phyloP scores from a whole-genome alignment of 1,140 invertebrate genomes.

The Pachyrhynchus sulphureomaculatus region DNA sequence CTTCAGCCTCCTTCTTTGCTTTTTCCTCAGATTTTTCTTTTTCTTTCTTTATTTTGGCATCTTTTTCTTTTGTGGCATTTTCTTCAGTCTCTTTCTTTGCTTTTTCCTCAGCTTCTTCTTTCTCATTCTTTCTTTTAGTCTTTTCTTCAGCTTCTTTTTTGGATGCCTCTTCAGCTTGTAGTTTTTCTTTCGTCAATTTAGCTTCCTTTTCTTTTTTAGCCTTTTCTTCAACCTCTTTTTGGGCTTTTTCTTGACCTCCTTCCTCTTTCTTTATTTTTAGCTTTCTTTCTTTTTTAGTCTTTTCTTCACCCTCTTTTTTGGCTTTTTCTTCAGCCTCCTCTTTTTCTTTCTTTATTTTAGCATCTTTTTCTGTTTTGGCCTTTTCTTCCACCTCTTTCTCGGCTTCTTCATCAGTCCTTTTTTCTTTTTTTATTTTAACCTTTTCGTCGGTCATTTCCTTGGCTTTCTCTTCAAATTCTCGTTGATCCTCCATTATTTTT shows the following conservation, averaged over 20 bases:
- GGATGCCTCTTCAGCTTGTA: background rate
- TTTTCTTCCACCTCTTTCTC: constrained; percentile 36
- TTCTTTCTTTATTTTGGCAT: too few species aligned
- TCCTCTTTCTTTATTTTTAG: constrained; percentile 11
- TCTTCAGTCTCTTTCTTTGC: constrained; percentile 25
- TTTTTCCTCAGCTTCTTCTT: too few species aligned
- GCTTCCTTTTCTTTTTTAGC: constrained; percentile 31
- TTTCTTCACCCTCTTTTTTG: constrained; percentile 26
- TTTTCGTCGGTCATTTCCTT: background rate
- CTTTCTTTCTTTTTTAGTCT: constrained; percentile 35
- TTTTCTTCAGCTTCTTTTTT: too few species aligned
- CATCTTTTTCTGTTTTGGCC: too few species aligned
- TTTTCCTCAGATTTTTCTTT: constrained; percentile 26
- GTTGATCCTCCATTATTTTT: constrained; percentile 13
- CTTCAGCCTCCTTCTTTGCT: constrained; percentile 24
- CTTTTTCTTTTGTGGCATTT: too few species aligned
- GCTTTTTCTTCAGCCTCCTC: too few species aligned
- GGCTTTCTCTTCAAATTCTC: constrained; percentile 6
- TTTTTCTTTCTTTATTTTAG: too few species aligned
- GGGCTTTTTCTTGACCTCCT: too few species aligned
- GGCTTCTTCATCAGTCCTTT: constrained; percentile 32
- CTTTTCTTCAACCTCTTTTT: too few species aligned
- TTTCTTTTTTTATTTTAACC: constrained; percentile 24
- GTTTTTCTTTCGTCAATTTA: constrained; percentile 35
- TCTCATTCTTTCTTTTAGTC: too few species aligned